Base-by-base conservation (phyloP, 2,888 invertebrate species). In the Tiliacea aurago region DNA sequence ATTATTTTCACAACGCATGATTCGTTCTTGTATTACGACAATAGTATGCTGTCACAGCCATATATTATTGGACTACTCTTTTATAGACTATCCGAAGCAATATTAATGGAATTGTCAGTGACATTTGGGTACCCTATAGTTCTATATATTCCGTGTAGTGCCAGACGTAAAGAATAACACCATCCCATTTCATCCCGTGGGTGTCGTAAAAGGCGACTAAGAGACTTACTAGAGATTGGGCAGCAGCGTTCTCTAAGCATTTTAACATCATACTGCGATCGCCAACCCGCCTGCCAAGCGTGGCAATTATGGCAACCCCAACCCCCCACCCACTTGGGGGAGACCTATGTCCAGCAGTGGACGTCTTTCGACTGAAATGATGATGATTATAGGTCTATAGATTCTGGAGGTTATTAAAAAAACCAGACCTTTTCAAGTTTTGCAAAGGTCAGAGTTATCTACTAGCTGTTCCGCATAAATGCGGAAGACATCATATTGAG, bases 401-500 rank as follows among this genome's bases (percentile, higher is more conserved):
- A 28, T 41, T 37, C 15, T 33, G 15, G n/a, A 59, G 20, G 33
- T 51, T 33, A 49, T 0, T 7, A 11, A n/a, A 9, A n/a, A 23
- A 51, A 73, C 7, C 23, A 43, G 53, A 28, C 59, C 59, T 66
- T 64, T 70, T 33, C 1, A 69, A 69, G 10, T 51, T 33, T 53
- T 64, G 33, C 45, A 76, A 75, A 80, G 76, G 59, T 80, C 76
- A 79, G 11, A 59, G 45, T 11, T 41, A n/a, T 63, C 51, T 20
- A 51, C 62, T 66, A 49, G 55, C 49, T 59, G 45, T 80, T 80
- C 76, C 79, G 80, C 67, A 66, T 70, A 45, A 58, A 75, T 13
- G 45, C 70, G 79, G 80, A 80, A 80, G 67, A 70, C 70, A 67
- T 72, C 65, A 64, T 51, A 62, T 62, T 51, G n/a, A 76, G 74